A percentile compares a stretch with the other conserved stretches of the same genome.
Evolutionary conservation across 2,888 invertebrate species (phyloP).

Genomic region (Exephanes ischioxanthus): DNA sequence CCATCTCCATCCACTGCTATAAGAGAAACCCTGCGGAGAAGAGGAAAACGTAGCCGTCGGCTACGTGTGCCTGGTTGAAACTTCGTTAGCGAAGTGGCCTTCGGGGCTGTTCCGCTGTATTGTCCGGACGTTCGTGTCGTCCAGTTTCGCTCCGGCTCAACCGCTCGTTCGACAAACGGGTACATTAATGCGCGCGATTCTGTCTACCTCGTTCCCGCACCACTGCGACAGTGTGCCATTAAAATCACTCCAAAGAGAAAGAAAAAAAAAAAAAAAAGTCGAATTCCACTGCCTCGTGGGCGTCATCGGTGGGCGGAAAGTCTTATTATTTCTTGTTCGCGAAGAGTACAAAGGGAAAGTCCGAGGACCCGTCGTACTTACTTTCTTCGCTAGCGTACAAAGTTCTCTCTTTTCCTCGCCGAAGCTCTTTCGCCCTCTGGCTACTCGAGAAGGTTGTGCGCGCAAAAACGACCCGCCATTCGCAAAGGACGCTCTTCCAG

Average conservation of each 20-base stretch:
- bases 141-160: slow-evolving; percentile 31
- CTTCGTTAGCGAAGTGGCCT: slow-evolving; percentile 64
- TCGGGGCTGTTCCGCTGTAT: slow-evolving; percentile 35
- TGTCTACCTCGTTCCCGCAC: slow-evolving; percentile 26
- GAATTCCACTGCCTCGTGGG: slow-evolving; percentile 12
- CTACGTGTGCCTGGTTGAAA: slow-evolving; percentile 62
- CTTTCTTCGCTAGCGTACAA: slow-evolving; percentile 31
- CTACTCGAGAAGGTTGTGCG: slow-evolving; percentile 21
- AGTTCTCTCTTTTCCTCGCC: neutral
- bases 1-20: neutral
- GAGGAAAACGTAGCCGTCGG: slow-evolving; percentile 59
- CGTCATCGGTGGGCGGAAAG: slow-evolving; percentile 56
- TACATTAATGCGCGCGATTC: slow-evolving; percentile 37
- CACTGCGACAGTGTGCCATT: slow-evolving; percentile 1
- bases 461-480: slow-evolving; percentile 7
- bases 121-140: slow-evolving; percentile 15
- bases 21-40: slow-evolving; percentile 10
- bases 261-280: neutral
- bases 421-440: slow-evolving; percentile 14
- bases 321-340: slow-evolving; percentile 63
- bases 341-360: slow-evolving; percentile 61
- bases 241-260: slow-evolving; percentile 60
- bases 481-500: slow-evolving; percentile 12
- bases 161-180: slow-evolving; percentile 39
- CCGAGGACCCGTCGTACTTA: slow-evolving; percentile 60